Conservation (phyloP, 35 echinoderm and acorn worm genomes). For the Lytechinus pictus region DNA sequence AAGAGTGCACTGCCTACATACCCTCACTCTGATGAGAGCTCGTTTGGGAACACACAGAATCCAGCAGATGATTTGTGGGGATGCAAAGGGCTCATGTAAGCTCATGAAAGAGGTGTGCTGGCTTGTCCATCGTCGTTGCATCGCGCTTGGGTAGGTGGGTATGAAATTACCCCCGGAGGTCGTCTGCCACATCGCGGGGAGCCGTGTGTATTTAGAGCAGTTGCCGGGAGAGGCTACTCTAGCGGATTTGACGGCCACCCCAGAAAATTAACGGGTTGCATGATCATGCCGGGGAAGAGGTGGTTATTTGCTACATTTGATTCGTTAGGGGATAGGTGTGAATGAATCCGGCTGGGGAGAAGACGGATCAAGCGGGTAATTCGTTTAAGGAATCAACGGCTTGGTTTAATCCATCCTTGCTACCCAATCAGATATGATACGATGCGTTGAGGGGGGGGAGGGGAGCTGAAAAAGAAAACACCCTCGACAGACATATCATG, state of each 20-base stretch:
- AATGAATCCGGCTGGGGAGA: background rate
- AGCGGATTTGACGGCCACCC: background rate
- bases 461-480: background rate
- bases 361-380: constrained; percentile 29
- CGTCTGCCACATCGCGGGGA: background rate
- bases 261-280: background rate
- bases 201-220: constrained; percentile 1
- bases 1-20: background rate
- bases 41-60: background rate
- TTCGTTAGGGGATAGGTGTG: background rate
- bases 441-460: background rate
- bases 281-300: background rate
- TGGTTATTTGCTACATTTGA: background rate
- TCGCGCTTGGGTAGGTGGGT: constrained; percentile 41
- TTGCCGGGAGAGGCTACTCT: background rate
- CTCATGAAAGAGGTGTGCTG: background rate
- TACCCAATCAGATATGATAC: background rate
- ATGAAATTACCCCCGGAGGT: constrained; percentile 34
- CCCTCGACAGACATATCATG: constrained; percentile 36
- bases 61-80: background rate
- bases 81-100: background rate
- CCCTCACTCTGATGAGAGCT: background rate
- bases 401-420: background rate
- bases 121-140: background rate
- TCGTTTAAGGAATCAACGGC: constrained; percentile 15